These are phyloP conservation scores for Leptocoma aspasia DNA, from an alignment of 2,113 vertebrate species.

Conservation along the genomic window DNA sequence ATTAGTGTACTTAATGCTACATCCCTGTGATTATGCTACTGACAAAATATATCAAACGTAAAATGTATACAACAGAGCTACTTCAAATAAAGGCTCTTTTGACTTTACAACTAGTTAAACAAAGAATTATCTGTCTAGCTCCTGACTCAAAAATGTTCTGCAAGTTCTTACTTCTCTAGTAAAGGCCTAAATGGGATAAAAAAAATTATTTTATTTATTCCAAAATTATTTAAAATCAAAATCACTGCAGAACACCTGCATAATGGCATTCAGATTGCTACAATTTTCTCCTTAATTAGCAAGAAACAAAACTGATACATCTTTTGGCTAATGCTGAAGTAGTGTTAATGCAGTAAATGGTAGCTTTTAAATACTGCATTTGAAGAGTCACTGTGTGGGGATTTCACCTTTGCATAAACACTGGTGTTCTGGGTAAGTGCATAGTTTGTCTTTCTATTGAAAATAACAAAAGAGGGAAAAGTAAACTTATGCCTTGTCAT, in stretches of 20 bases:
- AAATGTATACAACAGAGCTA: neutral
- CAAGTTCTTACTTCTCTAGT: neutral
- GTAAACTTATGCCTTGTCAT: neutral
- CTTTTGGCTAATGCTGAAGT: neutral
- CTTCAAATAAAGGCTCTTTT: neutral
- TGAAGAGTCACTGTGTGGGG: neutral
- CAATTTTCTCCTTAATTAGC: neutral
- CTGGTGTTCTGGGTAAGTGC: neutral
- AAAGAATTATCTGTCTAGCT: neutral
- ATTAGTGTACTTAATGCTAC: neutral
- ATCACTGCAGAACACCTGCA: neutral
- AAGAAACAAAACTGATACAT: neutral
- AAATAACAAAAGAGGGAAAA: slow-evolving; percentile 20
- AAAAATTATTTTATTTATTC: neutral
- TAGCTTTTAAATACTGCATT: neutral
- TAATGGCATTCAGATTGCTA: neutral
- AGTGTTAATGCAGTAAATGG: neutral
- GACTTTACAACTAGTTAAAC: neutral
- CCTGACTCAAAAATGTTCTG: neutral
- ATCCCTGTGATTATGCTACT: neutral
- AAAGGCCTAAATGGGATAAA: neutral
- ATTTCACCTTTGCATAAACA: neutral
- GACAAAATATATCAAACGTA: neutral
- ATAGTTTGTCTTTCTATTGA: slow-evolving; percentile 11
- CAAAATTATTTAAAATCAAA: neutral